These are phyloP conservation scores for Elachura formosa DNA, from an alignment of 2,113 vertebrate species.

Conservation along the genomic window DNA sequence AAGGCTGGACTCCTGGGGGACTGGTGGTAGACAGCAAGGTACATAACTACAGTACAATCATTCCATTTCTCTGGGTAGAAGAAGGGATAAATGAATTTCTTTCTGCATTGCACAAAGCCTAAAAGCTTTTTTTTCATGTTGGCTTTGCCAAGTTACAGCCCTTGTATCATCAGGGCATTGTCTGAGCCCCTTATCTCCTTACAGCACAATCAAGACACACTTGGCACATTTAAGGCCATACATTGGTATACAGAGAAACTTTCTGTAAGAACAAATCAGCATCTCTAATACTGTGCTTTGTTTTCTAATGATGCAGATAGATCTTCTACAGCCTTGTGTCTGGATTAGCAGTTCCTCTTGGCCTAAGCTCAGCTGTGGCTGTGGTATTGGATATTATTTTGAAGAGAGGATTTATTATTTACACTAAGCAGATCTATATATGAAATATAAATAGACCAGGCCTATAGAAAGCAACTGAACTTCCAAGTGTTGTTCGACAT, in stretches of 20 bases:
- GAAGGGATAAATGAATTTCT: not conserved
- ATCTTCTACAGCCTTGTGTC: not conserved
- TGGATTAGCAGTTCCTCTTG: not conserved
- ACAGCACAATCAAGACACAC: not conserved
- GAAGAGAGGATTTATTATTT: constrained; percentile 8
- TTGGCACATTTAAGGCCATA: not conserved
- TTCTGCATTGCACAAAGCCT: not conserved
- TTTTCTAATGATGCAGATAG: not conserved
- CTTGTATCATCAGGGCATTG: not conserved
- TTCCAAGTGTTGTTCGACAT: not conserved
- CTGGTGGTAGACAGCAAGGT: not conserved
- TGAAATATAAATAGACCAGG: not conserved
- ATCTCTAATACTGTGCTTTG: not conserved
- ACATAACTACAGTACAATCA: not conserved
- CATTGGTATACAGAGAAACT: not conserved
- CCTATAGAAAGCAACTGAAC: not conserved
- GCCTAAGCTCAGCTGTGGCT: not conserved
- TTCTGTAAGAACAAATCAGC: not conserved
- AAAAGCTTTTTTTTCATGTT: not conserved
- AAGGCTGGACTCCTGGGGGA: not conserved
- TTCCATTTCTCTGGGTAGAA: not conserved
- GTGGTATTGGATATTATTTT: not conserved
- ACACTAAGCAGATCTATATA: not conserved
- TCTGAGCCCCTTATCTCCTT: not conserved
- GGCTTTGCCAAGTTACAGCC: not conserved